Evolutionary conservation across 1,140 invertebrate genomes (phyloP).

Genomic region (Leptinotarsa texana): DNA sequence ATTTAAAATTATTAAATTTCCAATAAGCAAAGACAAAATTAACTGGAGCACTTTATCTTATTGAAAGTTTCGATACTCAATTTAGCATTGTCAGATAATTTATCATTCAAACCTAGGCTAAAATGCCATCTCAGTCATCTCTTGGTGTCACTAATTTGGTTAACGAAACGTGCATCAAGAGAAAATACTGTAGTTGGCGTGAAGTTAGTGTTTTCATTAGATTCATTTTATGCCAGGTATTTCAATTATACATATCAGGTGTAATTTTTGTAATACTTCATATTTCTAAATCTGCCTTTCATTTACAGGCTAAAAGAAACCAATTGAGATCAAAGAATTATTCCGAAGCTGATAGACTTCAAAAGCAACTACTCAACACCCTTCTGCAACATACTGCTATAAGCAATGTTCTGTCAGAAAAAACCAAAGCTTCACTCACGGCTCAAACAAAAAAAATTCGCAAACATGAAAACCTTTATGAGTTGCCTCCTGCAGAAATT

Average conservation of each 20-base stretch:
- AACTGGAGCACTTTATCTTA: too few relatives aligned
- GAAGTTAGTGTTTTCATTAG: too few relatives aligned
- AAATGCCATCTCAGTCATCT: too few relatives aligned
- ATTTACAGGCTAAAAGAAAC: conserved; percentile 71
- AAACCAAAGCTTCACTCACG: conserved; percentile 58
- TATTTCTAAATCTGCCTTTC: not conserved
- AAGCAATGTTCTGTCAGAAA: conserved; percentile 62
- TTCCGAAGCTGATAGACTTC: conserved; percentile 72
- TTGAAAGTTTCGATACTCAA: too few relatives aligned
- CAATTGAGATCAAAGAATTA: conserved; percentile 74
- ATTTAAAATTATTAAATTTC: too few relatives aligned
- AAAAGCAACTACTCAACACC: conserved; percentile 69
- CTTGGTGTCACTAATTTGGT: too few relatives aligned
- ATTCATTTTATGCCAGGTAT: too few relatives aligned
- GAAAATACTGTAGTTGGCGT: too few relatives aligned
- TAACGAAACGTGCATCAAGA: too few relatives aligned
- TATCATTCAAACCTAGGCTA: too few relatives aligned
- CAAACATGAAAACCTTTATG: conserved; percentile 69
- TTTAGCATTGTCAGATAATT: too few relatives aligned
- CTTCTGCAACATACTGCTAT: conserved; percentile 66
- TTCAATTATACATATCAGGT: too few relatives aligned
- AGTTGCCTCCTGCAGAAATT: conserved; percentile 64
- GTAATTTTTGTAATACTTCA: not conserved
- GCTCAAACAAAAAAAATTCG: conserved; percentile 28
- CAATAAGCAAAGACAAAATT: not conserved